Evolutionary conservation across 2,888 invertebrate genomes (phyloP), one percentile per base, ranked within the genome.

Genomic region (Crossocerus cetratus): DNA sequence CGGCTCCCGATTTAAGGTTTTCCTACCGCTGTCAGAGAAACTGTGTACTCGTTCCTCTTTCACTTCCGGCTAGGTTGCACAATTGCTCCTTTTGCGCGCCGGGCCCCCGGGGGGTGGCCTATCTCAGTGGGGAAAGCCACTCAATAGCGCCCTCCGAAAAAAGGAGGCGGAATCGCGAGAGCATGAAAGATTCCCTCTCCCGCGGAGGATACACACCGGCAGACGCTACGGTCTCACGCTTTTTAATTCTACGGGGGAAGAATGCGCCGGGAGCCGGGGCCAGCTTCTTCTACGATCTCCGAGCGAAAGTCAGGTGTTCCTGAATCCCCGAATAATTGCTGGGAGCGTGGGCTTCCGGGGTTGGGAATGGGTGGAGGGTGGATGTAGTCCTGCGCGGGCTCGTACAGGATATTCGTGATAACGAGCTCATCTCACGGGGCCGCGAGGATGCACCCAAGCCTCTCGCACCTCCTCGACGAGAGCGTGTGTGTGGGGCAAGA

Each of bases 401-500:
- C n/a, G 49, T 16, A 49, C 14, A 49, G 49, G 49, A 49, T 49
- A 4, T 16, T 16, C 49, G 49, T 16, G 49, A 49, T 49, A 49
- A 49, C 55, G 22, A 18, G 55, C 22, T 55, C 18, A 21, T 22
- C 55, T 18, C 14, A 20, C 20, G 20, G 55, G 22, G n/a, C 53
- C 57, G 57, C 66, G 65, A 71, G 62, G 44, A 16, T 49, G 16
- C 49, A 13, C 13, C 49, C 4, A 49, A 67, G 65, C 8, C 32
- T 21, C 14, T 55, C 11, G 45, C 21, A 22, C 13, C 32, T 2
- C 11, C n/a, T 43, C 11, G 18, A 54, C 3, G 20, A 42, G 21
- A 18, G 23, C 20, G 69, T 32, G 32, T 32, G 55, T 58, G 64
- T 56, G 57, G 66, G 58, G 58, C 70, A 73, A 72, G 78, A 76